Evolutionary conservation across 2,888 invertebrate genomes (phyloP).

Genomic region (Chrysopilus asiliformis): DNA sequence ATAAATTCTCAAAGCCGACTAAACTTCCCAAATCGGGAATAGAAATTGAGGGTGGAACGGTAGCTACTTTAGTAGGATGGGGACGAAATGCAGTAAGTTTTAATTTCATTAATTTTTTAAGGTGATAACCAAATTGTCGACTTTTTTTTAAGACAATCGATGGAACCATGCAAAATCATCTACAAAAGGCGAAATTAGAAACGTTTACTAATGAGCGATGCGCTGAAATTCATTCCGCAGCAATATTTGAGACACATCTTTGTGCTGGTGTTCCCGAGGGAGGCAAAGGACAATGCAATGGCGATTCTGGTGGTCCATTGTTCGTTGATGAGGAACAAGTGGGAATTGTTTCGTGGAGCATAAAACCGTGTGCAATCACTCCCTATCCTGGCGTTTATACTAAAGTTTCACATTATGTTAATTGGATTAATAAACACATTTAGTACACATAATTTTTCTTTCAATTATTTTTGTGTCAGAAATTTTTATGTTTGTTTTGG

Average conservation of each 20-base stretch:
- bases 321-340: slow-evolving; percentile 28
- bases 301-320: slow-evolving; percentile 37
- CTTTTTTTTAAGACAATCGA: slow-evolving; percentile 7
- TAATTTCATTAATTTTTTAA: not conserved
- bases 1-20: slow-evolving; percentile 21
- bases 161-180: slow-evolving; percentile 24
- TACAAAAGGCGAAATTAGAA: slow-evolving; percentile 33
- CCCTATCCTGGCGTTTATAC: slow-evolving; percentile 37
- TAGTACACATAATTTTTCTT: not conserved
- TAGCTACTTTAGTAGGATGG: slow-evolving; percentile 28
- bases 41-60: slow-evolving; percentile 15
- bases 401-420: slow-evolving; percentile 31
- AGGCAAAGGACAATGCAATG: slow-evolving; percentile 37
- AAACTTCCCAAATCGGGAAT: slow-evolving; percentile 20
- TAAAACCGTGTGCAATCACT: slow-evolving; percentile 34
- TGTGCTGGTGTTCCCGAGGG: slow-evolving; percentile 37
- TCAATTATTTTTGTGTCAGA: not conserved
- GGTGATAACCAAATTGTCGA: not conserved
- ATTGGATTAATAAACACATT: no score
- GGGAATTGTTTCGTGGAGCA: slow-evolving; percentile 38
- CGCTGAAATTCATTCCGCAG: slow-evolving; percentile 22
- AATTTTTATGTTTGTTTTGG: not conserved
- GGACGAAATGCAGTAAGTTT: slow-evolving; percentile 23
- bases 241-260: slow-evolving; percentile 29
- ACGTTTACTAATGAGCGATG: slow-evolving; percentile 33